These are phyloP conservation scores for Pygoscelis adeliae DNA, from an alignment of 2,113 vertebrate species.

Conservation along the genomic window DNA sequence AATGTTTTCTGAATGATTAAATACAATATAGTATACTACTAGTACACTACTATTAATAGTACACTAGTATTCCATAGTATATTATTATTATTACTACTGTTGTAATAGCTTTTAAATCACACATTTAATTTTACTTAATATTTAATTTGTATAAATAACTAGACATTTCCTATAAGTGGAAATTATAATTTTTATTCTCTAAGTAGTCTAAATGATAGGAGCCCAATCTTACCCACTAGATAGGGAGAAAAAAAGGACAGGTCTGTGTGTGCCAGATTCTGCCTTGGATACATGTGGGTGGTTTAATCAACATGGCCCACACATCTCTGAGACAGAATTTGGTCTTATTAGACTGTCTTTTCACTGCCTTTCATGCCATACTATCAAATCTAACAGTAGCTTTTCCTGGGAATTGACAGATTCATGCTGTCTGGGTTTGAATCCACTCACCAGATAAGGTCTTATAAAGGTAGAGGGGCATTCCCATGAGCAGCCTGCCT, in stretches of 20 bases:
- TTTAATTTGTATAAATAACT: background rate
- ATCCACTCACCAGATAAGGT: background rate
- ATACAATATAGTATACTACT: background rate
- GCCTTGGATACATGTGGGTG: background rate
- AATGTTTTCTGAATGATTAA: background rate
- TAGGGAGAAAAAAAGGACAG: background rate
- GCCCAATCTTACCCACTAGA: background rate
- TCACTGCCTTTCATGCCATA: background rate
- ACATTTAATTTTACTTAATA: background rate
- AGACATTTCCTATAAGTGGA: background rate
- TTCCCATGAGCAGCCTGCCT: background rate
- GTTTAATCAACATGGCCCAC: slow-evolving; percentile 35
- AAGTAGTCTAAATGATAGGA: background rate
- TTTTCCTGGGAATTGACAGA: background rate
- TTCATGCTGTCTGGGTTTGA: background rate
- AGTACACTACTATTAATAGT: background rate
- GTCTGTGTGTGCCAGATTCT: slow-evolving; percentile 34
- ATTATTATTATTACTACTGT: background rate
- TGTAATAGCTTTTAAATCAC: background rate
- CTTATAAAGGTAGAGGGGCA: background rate
- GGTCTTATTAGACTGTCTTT: slow-evolving; percentile 46
- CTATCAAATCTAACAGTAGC: background rate
- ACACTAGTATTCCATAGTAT: background rate
- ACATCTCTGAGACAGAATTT: background rate
- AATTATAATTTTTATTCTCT: background rate